Evolutionary conservation across 2,113 vertebrate genomes (phyloP), one percentile per base, ranked within the genome.

Genomic region (Rhipidura dahli): DNA sequence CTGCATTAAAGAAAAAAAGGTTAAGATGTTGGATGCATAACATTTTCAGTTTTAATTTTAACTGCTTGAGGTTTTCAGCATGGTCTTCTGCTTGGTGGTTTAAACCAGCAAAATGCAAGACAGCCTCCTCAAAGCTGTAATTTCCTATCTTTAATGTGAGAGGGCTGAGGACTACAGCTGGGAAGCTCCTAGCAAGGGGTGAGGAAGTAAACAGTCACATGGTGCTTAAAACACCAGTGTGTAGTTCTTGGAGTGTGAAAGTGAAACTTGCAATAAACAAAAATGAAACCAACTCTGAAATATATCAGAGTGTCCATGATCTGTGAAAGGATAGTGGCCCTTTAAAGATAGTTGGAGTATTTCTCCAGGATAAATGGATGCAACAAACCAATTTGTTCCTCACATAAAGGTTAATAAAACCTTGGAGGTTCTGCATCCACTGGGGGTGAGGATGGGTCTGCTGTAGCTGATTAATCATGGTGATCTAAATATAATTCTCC

Each of bases 371-470:
- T 68, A 82, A 87, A 92, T 81, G 72, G 60, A 66, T 64, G 56
- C 56, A 75, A 30, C 72, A 87, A 73, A 81, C 56, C 56, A 59
- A 65, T 84, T 87, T 93, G 60, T 78, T 92, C 56, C 64, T 64
- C 28, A 59, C 44, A 83, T 87, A 90, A 93, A 96, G 93, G 91
- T 94, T 97, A 93, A 78, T 94, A 77, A 94, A 94, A 90, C 89
- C 83, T 87, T 20, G 7, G 93, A 91, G 93, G 80, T 94, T 88
- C 68, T 81, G 69, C 69, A 37, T 93, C 60, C 1, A 1, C 79
- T 81, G 56, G 49, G 51, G 47, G 45, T 93, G 76, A 94, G 65
- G 72, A 70, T 66, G 76, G 56, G 28, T 79, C 78, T 95, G 61
- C 61, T 82, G 50, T 80, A 69, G 33, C 65, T 95, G 78, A 93